A percentile compares a stretch with the other conserved stretches of the same genome.
Conservation (phyloP, 2,113 vertebrate species). For the Micromys minutus region DNA sequence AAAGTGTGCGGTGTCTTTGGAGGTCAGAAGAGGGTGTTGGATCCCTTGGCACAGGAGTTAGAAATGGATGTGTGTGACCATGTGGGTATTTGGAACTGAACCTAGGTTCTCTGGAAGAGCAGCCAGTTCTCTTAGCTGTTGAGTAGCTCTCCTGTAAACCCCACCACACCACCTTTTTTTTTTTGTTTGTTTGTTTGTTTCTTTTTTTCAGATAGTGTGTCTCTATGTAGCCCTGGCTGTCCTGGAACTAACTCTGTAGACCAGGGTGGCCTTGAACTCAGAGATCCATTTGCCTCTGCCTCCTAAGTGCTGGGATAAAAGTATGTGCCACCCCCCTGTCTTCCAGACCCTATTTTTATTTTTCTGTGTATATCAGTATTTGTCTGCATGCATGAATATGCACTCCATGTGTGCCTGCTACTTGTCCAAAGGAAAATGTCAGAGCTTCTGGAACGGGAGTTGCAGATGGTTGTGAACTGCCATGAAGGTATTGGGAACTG, state of each 20-base stretch:
- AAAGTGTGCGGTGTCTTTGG: background rate
- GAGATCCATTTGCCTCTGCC: background rate
- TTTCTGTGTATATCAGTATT: too few relatives aligned
- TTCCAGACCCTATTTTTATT: too few relatives aligned
- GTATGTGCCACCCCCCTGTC: too few relatives aligned
- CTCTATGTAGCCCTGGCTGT: background rate
- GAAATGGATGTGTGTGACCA: background rate
- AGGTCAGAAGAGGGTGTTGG: background rate
- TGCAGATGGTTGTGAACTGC: too few relatives aligned
- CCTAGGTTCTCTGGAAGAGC: background rate
- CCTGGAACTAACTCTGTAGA: background rate
- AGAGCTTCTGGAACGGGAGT: too few relatives aligned
- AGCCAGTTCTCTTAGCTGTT: background rate
- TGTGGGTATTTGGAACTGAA: background rate
- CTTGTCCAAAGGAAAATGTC: too few relatives aligned
- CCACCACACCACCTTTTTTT: background rate
- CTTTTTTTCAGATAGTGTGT: background rate
- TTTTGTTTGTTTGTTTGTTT: background rate
- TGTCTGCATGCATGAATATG: too few relatives aligned
- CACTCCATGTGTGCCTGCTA: too few relatives aligned
- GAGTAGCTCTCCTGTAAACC: too few relatives aligned
- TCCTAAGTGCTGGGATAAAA: too few relatives aligned
- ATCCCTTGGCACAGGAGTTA: background rate
- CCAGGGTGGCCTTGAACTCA: background rate
- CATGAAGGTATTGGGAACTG: too few relatives aligned